Evolutionary conservation across 2,888 invertebrate species (phyloP), one percentile per base, ranked within the genome.

Genomic region (Silvanus unidentatus): DNA sequence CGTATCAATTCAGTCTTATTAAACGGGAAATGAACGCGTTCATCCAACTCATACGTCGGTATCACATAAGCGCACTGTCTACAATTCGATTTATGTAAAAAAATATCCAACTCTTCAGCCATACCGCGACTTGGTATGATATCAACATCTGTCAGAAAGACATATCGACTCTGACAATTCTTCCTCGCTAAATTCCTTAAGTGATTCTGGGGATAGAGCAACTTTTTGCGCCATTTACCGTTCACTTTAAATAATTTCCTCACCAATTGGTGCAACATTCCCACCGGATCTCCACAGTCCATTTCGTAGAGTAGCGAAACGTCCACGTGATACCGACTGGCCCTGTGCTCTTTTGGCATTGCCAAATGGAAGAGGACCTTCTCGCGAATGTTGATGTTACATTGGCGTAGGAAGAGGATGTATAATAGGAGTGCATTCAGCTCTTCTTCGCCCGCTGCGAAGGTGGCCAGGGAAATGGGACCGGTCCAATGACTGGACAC

Each of bases 131-230:
- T 87, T 1, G 93, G 92, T 46, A 93, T 83, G 50, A 93, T 87
- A 67, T 94, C 93, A 6, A 93, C 84, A 69, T 93, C 93, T 1
- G 90, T 89, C 37, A 92, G 74, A 64, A 91, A 91, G 37, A 90
- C 87, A 68, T 82, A 86, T 30, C 80, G 78, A 2, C 82, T 83
- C 58, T 88, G 88, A 56, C 91, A 91, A 60, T 88, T 89, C 64
- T 88, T 87, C 42, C 92, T 74, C 0, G 92, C 93, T 43, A 92
- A 71, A 68, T 94, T 94, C 53, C 93, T 75, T 73, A 93, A 73
- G 63, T 91, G 89, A 65, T 93, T 94, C 72, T 93, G 93, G 0
- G 93, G 93, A 66, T 93, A 93, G 0, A 86, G 81, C 63, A 86
- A 80, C 47, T 81, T 79, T 37, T 81, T 74, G 42, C 88, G 75